A percentile compares a stretch with the other conserved stretches of the same genome.
These are phyloP conservation scores for Neolamprologus longior DNA, from an alignment of 2,113 vertebrate species.

Conservation along the genomic window DNA sequence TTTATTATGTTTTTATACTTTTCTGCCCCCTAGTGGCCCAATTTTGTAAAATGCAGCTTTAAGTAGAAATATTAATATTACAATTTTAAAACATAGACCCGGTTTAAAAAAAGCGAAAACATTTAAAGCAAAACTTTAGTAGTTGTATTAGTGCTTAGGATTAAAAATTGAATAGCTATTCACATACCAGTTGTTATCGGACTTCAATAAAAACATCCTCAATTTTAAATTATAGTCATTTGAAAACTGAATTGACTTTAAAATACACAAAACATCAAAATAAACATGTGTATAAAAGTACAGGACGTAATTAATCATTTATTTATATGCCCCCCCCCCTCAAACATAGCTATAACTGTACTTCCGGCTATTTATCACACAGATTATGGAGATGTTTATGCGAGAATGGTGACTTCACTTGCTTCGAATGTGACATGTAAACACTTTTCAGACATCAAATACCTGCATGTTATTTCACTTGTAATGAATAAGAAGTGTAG, in stretches of 20 bases:
- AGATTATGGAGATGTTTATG: background rate
- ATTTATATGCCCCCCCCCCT: background rate
- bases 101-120: background rate
- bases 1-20: background rate
- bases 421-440: background rate
- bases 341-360: background rate
- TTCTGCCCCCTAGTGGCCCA: background rate
- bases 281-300: background rate
- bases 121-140: background rate
- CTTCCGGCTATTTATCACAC: background rate
- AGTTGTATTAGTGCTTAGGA: background rate
- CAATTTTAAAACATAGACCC: background rate
- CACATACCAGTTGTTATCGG: background rate
- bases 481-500: background rate
- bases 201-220: background rate
- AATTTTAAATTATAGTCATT: background rate
- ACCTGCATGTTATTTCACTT: background rate
- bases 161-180: background rate
- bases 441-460: background rate
- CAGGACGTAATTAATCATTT: background rate
- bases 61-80: background rate
- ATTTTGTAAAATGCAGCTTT: background rate
- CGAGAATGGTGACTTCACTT: background rate
- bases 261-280: background rate
- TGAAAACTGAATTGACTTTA: background rate